A percentile compares a stretch with the other conserved stretches of the same genome.
These are phyloP conservation scores for Alsophila aescularia DNA, from an alignment of 2,888 invertebrate genomes.

Conservation along the genomic window DNA sequence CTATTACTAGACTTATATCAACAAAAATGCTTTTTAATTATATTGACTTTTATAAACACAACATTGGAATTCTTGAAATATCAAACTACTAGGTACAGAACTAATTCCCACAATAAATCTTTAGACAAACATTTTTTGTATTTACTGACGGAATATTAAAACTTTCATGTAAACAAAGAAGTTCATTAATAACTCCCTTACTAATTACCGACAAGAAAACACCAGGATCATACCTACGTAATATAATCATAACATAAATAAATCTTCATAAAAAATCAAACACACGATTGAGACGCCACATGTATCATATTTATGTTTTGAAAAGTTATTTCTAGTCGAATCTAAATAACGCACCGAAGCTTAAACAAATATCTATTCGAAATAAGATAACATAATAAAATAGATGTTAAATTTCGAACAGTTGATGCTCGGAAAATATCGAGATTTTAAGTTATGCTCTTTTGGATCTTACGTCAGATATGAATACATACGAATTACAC, in stretches of 20 bases:
- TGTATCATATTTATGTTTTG: slow-evolving; percentile 78
- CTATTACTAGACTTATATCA: no score
- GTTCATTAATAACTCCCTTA: slow-evolving; percentile 48
- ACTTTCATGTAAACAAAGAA: slow-evolving; percentile 52
- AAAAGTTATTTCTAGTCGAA: slow-evolving; percentile 73
- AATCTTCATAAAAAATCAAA: slow-evolving; percentile 59
- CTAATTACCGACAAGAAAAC: slow-evolving; percentile 54
- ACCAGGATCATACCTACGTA: slow-evolving; percentile 46
- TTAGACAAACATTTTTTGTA: slow-evolving; percentile 14
- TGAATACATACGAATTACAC: slow-evolving; percentile 10
- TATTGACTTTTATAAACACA: not conserved
- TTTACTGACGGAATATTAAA: slow-evolving; percentile 22
- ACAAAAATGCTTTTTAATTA: no score
- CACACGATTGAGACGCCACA: slow-evolving; percentile 71
- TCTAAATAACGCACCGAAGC: slow-evolving; percentile 62
- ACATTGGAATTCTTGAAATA: not conserved
- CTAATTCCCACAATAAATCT: slow-evolving; percentile 16
- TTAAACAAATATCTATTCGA: slow-evolving; percentile 69
- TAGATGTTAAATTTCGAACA: slow-evolving; percentile 21
- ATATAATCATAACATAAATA: slow-evolving; percentile 60
- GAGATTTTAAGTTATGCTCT: slow-evolving; percentile 42
- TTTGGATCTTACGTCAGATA: slow-evolving; percentile 17
- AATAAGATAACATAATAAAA: slow-evolving; percentile 76
- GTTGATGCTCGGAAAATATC: slow-evolving; percentile 49
- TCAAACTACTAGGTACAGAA: slow-evolving; percentile 2